phyloP scores from a whole-genome alignment of 2,113 vertebrate genomes.

The Natator depressus region DNA sequence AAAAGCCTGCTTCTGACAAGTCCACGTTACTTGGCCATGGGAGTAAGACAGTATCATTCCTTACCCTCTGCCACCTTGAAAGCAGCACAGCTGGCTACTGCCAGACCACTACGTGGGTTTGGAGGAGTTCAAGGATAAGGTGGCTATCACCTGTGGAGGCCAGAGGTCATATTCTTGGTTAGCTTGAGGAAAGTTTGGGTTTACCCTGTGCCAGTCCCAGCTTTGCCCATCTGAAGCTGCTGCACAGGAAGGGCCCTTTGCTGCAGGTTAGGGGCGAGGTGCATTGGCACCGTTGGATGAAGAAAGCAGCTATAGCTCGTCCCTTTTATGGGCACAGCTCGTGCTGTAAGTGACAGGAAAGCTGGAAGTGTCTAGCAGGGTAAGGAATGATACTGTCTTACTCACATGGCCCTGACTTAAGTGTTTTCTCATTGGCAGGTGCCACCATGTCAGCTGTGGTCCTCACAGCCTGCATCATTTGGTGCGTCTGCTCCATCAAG shows the following conservation, averaged over 20 bases:
- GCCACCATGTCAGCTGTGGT: constrained; percentile 94
- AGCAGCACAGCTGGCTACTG: not conserved
- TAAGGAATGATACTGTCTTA: no score
- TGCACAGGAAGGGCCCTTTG: not conserved
- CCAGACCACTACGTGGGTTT: not conserved
- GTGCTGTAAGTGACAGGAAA: not conserved
- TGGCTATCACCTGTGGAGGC: not conserved
- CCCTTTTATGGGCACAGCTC: not conserved
- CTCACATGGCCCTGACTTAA: not conserved
- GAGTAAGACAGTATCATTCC: not conserved
- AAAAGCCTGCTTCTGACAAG: not conserved
- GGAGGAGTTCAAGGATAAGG: not conserved
- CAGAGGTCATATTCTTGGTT: not conserved
- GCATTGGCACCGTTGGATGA: not conserved
- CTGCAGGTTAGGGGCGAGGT: not conserved
- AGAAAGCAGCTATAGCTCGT: not conserved
- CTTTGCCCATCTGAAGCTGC: not conserved
- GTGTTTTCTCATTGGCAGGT: constrained; percentile 75
- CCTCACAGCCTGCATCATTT: constrained; percentile 95
- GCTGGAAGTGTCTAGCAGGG: accelerated
- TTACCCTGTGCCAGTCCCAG: not conserved
- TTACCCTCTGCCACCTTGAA: not conserved
- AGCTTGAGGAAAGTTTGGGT: not conserved
- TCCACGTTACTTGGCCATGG: not conserved
- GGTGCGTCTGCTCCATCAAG: constrained; percentile 96